phyloP scores from a whole-genome alignment of 1,140 invertebrate genomes.

The Aphaenogaster ashmeadi region DNA sequence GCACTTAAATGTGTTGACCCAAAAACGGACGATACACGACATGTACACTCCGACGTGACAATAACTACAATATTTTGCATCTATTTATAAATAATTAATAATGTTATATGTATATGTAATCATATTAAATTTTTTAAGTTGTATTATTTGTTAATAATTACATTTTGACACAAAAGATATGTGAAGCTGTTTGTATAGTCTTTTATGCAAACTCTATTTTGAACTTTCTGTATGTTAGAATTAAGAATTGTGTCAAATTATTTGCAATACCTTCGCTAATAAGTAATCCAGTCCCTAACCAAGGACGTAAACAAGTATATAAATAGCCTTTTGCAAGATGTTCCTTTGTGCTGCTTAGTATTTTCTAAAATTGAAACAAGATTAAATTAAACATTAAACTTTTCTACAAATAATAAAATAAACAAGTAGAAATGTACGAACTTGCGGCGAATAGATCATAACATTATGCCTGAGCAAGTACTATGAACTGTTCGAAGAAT shows the following conservation, averaged over 20 bases:
- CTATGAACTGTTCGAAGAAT: neutral
- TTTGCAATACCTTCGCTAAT: neutral
- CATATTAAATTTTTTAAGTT: conserved; percentile 85
- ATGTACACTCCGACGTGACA: no score
- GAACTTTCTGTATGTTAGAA: neutral
- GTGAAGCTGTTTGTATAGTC: neutral
- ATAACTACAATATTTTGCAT: conserved; percentile 89
- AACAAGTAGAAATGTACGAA: neutral
- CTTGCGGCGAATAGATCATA: neutral
- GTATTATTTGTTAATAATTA: conserved; percentile 80
- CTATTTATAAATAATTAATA: conserved; percentile 91
- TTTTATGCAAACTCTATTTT: neutral
- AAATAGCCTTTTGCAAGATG: conserved; percentile 88
- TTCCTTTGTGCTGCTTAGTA: conserved; percentile 83
- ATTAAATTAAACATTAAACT: conserved; percentile 22
- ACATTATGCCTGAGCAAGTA: neutral
- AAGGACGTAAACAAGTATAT: neutral
- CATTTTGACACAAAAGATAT: no score
- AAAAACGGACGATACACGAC: no score
- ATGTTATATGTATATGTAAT: conserved; percentile 86
- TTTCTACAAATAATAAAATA: neutral
- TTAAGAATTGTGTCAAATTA: neutral
- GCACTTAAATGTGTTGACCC: no score
- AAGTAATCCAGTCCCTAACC: conserved; percentile 1
- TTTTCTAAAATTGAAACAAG: conserved; percentile 65